Base-by-base conservation (phyloP, 2,888 invertebrate genomes). In the Hymenopus coronatus region DNA sequence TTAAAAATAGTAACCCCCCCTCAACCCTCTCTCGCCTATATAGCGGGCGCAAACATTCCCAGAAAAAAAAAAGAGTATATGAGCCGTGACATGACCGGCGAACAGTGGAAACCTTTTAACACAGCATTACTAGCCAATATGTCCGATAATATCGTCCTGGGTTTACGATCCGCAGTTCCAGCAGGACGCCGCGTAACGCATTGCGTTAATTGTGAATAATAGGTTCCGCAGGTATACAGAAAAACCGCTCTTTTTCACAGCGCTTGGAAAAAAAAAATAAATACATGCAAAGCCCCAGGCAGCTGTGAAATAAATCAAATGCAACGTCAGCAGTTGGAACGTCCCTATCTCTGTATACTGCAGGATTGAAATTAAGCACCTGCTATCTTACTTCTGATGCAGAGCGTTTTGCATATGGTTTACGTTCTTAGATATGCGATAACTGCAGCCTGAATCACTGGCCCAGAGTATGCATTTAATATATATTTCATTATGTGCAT, bases 61-160 rank as follows among this genome's bases (percentile, higher is more conserved):
- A 70, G 54, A 70, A 70, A 70, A 54, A 54, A 40, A 70, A 70
- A 70, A 8, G 6, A 14, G 54, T 70, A 70, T 70, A 70, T 70
- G 54, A 70, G 20, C 20, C 54, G 54, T 70, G 54, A 70, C 54
- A 70, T 70, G 54, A 40, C 40, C 40, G 12, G 54, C 81, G 28
- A 87, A 87, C 87, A 87, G 82, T 87, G 82, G 81, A 87, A 87
- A 87, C 87, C 82, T 87, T 87, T 87, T 82, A 87, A 82, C 87
- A 27, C 27, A 25, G 87, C 82, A 40, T 81, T 81, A 86, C 81
- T 81, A 15, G 25, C 28, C 86, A 81, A 81, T 86, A 70, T 28
- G 28, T 30, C 28, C 40, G 54, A 70, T 70, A 70, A 70, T 70
- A 70, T 70, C 54, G 54, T 25, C 54, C 54, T 20, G 54, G 54